Base-by-base conservation (phyloP, 1,140 invertebrate genomes). In the Drosophila pectinifera region DNA sequence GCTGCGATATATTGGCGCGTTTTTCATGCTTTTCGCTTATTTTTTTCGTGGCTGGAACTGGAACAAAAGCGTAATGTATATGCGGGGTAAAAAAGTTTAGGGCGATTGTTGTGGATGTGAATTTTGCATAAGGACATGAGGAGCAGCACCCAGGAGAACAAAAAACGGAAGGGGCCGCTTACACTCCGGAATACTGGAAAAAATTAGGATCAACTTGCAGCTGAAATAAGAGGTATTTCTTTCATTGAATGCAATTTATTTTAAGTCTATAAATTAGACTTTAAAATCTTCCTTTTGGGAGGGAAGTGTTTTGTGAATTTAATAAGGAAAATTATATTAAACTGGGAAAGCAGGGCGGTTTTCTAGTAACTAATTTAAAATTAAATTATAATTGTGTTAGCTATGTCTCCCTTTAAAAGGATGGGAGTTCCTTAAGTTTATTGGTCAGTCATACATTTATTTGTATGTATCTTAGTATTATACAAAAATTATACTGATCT, bases 1-100 rank as follows among this genome's bases (percentile, higher is more conserved):
- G 57, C 75, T 75, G 67, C 84, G 59, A 80, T 88, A 88, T 89
- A 88, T 88, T 89, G 83, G 76, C 83, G 84, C 83, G 80, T 53
- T 89, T 86, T 86, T 70, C 53, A 70, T 72, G 64, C 24, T 72
- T 38, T 46, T 42, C 48, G 18, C 34, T 78, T 48, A 61, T 78
- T 68, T 45, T 73, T 53, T 34, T 22, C 41, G 14, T 46, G 48
- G 43, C 34, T 41, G 26, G n/a, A 34, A 56, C 55, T 65, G 53
- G 51, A 61, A 73, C 55, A 80, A 69, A 67, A 86, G 59, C 55
- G 74, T 84, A 73, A 80, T 53, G 67, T 80, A 77, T 62, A 69
- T 56, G 64, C 26, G 11, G 54, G 34, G 42, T 28, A 69, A 83
- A 83, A 82, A 80, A 88, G 56, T 89, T 88, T 62, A 54, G 59